Evolutionary conservation across 2,113 vertebrate genomes (phyloP), one percentile per base, ranked within the genome.

Genomic region (Istiophorus platypterus): DNA sequence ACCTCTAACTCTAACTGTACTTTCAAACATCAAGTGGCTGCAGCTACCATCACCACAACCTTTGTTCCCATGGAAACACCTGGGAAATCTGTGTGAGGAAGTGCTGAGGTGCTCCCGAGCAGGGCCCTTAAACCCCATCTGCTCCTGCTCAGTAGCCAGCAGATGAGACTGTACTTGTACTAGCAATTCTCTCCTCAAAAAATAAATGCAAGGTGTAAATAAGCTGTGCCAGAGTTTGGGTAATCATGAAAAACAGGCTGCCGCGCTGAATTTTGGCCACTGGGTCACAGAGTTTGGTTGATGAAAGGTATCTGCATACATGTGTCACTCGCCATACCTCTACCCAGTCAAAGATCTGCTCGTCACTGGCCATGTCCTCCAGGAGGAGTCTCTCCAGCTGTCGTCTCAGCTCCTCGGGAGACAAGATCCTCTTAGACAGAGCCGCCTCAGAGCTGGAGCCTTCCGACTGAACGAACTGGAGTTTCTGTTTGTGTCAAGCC

Each of bases 261-360:
- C n/a, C 22, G 8, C 51, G 7, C 20, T 54, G 22, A 54, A 12
- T 54, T 11, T n/a, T n/a, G 22, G 7, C 49, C 20, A 22, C 49
- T 1, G 7, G 17, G 5, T n/a, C 2, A 10, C 62, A 66, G 52
- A 20, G 5, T 24, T 11, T 20, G 12, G n/a, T 10, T 17, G 12
- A 51, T 51, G 15, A 34, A 18, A 58, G 24, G 34, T 57, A 9
- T 47, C 20, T 63, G 49, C 58, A 6, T 66, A 39, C 58, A 6
- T 15, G 29, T 39, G 47, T 71, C 41, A 51, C 29, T 39, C 15
- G 17, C 58, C 86, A 12, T 91, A 99, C 98, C 97, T 99, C 98
- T 72, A 99, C 96, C 98, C 98, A 99, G 89, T 99, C 98, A 92
- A 99, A 99, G 93, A 99, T 99, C 88, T 98, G 96, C 91, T 99